Evolutionary conservation across 2,113 vertebrate genomes (phyloP).

Genomic region (Odocoileus hemionus): DNA sequence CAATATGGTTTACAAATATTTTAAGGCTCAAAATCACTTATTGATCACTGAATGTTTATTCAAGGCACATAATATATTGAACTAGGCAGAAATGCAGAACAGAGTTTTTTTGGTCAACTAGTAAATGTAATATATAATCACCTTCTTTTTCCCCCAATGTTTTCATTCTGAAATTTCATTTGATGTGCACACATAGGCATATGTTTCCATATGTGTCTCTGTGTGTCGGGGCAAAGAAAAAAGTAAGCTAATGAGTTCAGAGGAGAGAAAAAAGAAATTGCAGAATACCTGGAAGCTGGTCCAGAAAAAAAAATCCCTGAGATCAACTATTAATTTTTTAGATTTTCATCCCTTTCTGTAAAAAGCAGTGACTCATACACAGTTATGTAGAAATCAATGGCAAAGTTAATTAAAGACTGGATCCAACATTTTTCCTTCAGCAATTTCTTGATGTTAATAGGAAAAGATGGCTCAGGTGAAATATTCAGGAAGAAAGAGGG

Average conservation of each 20-base stretch:
- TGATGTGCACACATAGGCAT: fast-evolving
- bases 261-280: background rate
- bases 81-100: background rate
- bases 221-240: background rate
- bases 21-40: background rate
- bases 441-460: constrained; percentile 3
- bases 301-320: background rate
- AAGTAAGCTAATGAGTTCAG: background rate
- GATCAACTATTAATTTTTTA: background rate
- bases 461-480: background rate
- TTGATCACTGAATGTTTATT: background rate
- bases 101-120: background rate
- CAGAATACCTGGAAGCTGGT: background rate
- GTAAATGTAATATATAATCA: background rate
- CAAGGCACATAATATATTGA: background rate
- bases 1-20: background rate
- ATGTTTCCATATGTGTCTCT: background rate
- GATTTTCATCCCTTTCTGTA: background rate
- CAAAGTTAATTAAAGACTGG: constrained; percentile 56
- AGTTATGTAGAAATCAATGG: constrained; percentile 54
- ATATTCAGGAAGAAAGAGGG: background rate
- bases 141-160: background rate
- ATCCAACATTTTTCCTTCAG: constrained; percentile 35
- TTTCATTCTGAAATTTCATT: background rate
- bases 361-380: background rate